Evolutionary conservation across 2,888 invertebrate species (phyloP).

Genomic region (Coecobrya sp.): DNA sequence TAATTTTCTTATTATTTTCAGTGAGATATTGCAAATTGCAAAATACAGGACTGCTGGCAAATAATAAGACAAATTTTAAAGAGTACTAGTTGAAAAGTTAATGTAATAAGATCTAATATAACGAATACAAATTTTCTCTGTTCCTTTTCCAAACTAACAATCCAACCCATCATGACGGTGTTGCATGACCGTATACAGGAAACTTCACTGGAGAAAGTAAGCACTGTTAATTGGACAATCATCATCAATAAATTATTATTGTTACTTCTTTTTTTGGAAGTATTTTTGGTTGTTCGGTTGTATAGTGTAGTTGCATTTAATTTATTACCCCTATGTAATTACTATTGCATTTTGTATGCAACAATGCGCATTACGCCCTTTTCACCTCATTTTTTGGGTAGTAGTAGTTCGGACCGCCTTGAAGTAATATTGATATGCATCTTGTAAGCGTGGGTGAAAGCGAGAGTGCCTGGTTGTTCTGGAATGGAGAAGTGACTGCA

Average conservation of each 20-base stretch:
- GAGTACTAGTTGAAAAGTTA: conserved; percentile 37
- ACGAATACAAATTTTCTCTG: conserved; percentile 82
- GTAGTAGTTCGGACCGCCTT: conserved; percentile 48
- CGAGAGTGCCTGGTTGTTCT: conserved; percentile 33
- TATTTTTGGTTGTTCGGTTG: conserved; percentile 79
- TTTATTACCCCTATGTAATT: conserved; percentile 52
- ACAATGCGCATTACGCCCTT: conserved; percentile 10
- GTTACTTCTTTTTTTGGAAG: conserved; percentile 73
- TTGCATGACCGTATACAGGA: conserved; percentile 89
- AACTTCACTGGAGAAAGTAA: conserved; percentile 99
- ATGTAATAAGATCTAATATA: conserved; percentile 72
- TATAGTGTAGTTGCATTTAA: conserved; percentile 70
- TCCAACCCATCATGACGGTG: conserved; percentile 83
- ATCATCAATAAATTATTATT: conserved; percentile 69
- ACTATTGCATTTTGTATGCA: conserved; percentile 12
- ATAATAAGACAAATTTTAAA: conserved; percentile 69
- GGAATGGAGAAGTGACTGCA: conserved; percentile 48
- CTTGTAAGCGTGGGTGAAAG: conserved; percentile 62
- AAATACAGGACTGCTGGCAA: conserved; percentile 80
- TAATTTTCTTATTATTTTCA: conserved; percentile 76
- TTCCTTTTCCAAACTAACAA: conserved; percentile 83
- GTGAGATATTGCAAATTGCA: conserved; percentile 57
- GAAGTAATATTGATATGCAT: conserved; percentile 26
- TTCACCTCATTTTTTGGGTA: conserved; percentile 60
- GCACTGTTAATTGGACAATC: conserved; percentile 87